Percentiles rank a stretch among this genome's conserved stretches.
phyloP scores from a whole-genome alignment of 2,888 invertebrate genomes.

The Itoplectis maculator region DNA sequence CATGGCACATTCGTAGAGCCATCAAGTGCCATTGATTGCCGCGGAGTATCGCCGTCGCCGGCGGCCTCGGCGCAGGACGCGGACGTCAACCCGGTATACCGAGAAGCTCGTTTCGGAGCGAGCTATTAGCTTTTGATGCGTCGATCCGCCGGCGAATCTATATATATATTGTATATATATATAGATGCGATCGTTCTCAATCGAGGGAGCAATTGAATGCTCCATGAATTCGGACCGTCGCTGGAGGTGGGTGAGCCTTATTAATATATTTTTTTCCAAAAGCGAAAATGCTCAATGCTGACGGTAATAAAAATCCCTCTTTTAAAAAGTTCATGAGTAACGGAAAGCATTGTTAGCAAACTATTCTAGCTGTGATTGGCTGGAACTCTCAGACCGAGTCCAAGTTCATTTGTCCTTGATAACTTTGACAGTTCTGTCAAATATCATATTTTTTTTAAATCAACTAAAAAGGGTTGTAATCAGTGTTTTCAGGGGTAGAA shows the following conservation, averaged over 20 bases:
- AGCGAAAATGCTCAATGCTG: neutral
- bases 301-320: too few relatives aligned
- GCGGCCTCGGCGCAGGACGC: conserved; percentile 5
- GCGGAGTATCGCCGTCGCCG: conserved; percentile 44
- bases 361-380: too few relatives aligned
- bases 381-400: too few relatives aligned
- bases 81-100: conserved; percentile 8
- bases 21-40: conserved; percentile 66
- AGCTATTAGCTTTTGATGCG: conserved; percentile 49
- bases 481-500: too few relatives aligned
- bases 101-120: conserved; percentile 47
- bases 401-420: too few relatives aligned
- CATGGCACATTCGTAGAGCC: conserved; percentile 56
- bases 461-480: too few relatives aligned
- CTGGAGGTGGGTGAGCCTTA: neutral
- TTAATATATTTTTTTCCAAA: neutral
- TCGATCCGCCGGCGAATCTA: conserved; percentile 33
- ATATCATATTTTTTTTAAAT: too few relatives aligned
- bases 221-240: conserved; percentile 15
- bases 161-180: neutral
- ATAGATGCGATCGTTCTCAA: neutral
- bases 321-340: too few relatives aligned
- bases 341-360: too few relatives aligned
- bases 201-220: conserved; percentile 34
- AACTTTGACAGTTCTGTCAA: too few relatives aligned